Evolutionary conservation across 2,113 vertebrate species (phyloP), one percentile per base, ranked within the genome.

Genomic region (Calyptommatus sinebrachiatus): DNA sequence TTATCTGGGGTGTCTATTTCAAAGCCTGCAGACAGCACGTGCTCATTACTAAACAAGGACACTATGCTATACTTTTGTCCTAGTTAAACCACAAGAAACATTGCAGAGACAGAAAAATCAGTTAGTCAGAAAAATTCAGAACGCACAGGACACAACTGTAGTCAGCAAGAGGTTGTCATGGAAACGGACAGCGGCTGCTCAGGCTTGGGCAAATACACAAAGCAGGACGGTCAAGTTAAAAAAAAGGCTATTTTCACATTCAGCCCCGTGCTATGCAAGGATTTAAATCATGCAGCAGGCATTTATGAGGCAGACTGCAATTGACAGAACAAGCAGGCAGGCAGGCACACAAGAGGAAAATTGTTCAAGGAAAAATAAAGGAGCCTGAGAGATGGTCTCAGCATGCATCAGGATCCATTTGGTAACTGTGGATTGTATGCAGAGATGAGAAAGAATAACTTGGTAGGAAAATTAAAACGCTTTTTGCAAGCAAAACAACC

Each of bases 21-120:
- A 95, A 99, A 99, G 96, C 98, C 98, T 99, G 97, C 96, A 95
- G 95, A 98, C 95, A 98, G 96, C 96, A 98, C 95, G 95, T 93
- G 97, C 95, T 97, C 96, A 93, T 97, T 98, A 98, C 95, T 96
- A 96, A 97, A 95, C 92, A 95, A 94, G 94, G 96, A 98, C 93
- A 97, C 96, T 94, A 98, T 93, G 95, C 96, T 97, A 97, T 93
- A 97, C 94, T 97, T 97, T 96, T 96, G 95, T 92, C 97, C 97
- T 98, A 96, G 95, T 88, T 92, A 94, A 92, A 92, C 93, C 95
- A 93, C 92, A 93, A 89, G 94, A 95, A 91, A 95, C 93, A 93
- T 91, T 72, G 92, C 94, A 95, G 92, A 94, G 92, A 94, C 92
- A 94, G 93, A 95, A 93, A 93, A 95, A 94, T 95, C 92, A 94